These are phyloP conservation scores for Meteorus cinctellus DNA, from an alignment of 2,888 invertebrate genomes.

Conservation along the genomic window DNA sequence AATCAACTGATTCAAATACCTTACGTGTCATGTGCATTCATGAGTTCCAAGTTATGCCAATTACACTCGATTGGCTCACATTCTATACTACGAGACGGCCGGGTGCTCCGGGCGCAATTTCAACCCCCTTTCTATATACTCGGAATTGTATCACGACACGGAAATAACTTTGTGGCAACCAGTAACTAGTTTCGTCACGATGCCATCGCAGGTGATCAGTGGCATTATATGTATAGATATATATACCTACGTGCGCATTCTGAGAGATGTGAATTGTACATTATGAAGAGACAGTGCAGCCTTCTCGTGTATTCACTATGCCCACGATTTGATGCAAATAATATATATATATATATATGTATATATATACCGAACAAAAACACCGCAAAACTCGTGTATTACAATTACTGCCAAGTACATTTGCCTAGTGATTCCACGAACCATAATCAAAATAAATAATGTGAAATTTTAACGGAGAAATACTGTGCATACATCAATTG, in stretches of 20 bases:
- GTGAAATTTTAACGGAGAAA: too few species aligned
- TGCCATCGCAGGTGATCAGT: slow-evolving; percentile 6
- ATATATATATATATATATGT: background rate
- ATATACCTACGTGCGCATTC: background rate
- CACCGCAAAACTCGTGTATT: too few species aligned
- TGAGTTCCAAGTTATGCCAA: slow-evolving; percentile 29
- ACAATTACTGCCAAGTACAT: too few species aligned
- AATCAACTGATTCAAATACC: slow-evolving; percentile 14
- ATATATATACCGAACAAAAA: too few species aligned
- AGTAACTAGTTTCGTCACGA: slow-evolving; percentile 33
- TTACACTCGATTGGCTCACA: slow-evolving; percentile 35
- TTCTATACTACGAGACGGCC: slow-evolving; percentile 16
- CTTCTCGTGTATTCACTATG: background rate
- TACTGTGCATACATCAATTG: too few species aligned
- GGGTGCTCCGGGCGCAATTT: background rate
- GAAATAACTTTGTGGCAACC: slow-evolving; percentile 34
- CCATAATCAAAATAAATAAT: too few species aligned
- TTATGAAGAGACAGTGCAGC: slow-evolving; percentile 1
- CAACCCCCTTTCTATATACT: slow-evolving; percentile 13
- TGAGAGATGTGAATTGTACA: background rate
- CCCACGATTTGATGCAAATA: background rate
- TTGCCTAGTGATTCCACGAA: too few species aligned
- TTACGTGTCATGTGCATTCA: background rate
- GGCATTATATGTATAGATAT: background rate
- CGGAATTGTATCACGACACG: slow-evolving; percentile 13